Evolutionary conservation across 2,113 vertebrate species (phyloP), one percentile per base, ranked within the genome.

Genomic region (Bubo scandiacus): DNA sequence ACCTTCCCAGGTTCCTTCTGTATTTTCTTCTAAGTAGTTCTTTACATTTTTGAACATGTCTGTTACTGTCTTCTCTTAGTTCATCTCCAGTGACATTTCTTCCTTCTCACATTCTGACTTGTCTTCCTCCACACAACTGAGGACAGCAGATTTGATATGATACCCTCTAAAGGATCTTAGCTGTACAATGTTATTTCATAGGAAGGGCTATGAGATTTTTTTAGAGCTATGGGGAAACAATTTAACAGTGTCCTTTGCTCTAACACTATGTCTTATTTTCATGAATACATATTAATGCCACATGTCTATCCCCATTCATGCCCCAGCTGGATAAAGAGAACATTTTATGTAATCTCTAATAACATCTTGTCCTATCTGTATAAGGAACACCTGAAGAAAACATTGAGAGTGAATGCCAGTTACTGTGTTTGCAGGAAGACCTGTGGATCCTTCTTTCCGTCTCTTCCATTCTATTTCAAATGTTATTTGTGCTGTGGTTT

Each of bases 401-500:
- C 20, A 23, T 13, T 65, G 34, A 71, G 38, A 91, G 45, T 92
- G 72, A 90, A 23, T 32, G 55, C 14, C 14, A 43, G 11, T 84
- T 84, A 77, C 38, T 93, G 45, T 88, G 58, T 89, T 72, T 92
- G 73, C 88, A 98, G 96, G 97, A 36, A 93, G 66, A 88, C 90
- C 98, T 38, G 92, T 97, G 58, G 74, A 98, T 79, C 96, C 96
- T 55, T 92, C 66, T 32, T 81, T 88, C 21, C 52, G 61, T 66
- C 95, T 97, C 45, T 90, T 97, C 72, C 96, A 92, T 71, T 72
- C 97, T 59, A 94, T 90, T 12, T 90, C 96, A 68, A 98, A 97
- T 72, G 96, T 98, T 32, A 98, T 88, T 43, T 94, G 91, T 92
- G 86, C 81, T 66, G 38, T 98, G 8, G 81, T 97, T 68, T 97